Base-by-base conservation (phyloP, 2,888 invertebrate genomes). In the Diarsia rubi region DNA sequence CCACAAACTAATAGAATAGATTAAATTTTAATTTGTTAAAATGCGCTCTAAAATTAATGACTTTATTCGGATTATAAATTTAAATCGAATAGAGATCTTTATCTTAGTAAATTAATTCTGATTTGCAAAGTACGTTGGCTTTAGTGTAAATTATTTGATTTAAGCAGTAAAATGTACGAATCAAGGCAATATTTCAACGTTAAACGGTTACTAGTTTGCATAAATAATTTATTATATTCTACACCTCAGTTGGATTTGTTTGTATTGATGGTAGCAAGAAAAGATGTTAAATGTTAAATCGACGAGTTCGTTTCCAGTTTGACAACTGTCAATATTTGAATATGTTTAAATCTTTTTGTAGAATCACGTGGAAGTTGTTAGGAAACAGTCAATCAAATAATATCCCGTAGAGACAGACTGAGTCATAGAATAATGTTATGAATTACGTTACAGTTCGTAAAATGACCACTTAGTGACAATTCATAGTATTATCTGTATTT, bases 81-180 rank as follows among this genome's bases (percentile, higher is more conserved):
- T 75, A 78, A 77, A 81, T 78, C 66, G 54, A 77, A 73, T 57
- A 62, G 37, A 75, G 80, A 82, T 82, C 64, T 77, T 71, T 84
- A 81, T 82, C 81, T 75, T 45, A 67, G 21, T 79, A 78, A 83
- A 87, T 83, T 63, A 77, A 78, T 86, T 52, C 49, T 80, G 78
- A 78, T 74, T 80, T 85, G 65, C 69, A 75, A 77, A 83, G 81
- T 83, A 79, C 77, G 70, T 80, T 86, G 63, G 65, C 69, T 78
- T 76, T 71, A 72, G 77, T 85, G 74, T 83, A 76, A 82, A 86
- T 85, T 78, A 85, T 84, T 83, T 85, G 70, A 78, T 83, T 77
- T 69, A 71, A 69, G 72, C 67, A 65, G 52, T 75, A 75, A 82
- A 85, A 78, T 78, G 49, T 65, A 73, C 75, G 77, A 86, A 81